phyloP scores from a whole-genome alignment of 1,140 invertebrate genomes.

The Scaptodrosophila lebanonensis region DNA sequence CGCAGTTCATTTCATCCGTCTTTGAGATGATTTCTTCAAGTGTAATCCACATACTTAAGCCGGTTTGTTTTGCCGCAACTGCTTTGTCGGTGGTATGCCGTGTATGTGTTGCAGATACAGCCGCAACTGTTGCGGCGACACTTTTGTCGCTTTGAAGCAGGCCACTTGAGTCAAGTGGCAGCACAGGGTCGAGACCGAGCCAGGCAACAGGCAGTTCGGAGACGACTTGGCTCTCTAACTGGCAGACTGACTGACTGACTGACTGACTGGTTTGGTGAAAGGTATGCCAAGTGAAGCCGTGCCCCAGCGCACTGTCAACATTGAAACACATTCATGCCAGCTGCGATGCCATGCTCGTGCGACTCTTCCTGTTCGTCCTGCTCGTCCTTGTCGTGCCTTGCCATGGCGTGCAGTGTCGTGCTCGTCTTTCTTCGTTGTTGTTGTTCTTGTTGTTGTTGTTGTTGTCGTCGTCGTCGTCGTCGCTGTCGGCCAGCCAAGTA shows the following conservation, averaged over 20 bases:
- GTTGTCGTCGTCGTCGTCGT: no score
- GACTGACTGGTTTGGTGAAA: no score
- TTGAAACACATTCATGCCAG: constrained; percentile 30
- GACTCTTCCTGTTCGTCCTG: neutral
- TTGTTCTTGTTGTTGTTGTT: no score
- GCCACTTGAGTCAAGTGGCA: constrained; percentile 64
- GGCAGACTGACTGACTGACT: no score
- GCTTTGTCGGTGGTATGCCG: no score
- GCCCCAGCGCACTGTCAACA: constrained; percentile 48
- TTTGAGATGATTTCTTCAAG: no score
- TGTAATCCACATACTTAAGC: no score
- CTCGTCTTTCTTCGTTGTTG: no score
- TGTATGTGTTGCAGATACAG: constrained; percentile 45
- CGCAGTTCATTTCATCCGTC: no score
- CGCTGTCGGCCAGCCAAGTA: constrained; percentile 35
- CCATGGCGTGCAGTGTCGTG: no score
- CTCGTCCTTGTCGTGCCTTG: neutral
- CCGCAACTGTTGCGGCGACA: constrained; percentile 67
- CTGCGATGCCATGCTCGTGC: neutral
- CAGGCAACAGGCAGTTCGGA: constrained; percentile 8
- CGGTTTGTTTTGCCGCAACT: no score
- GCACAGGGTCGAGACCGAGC: constrained; percentile 20
- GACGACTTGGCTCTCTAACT: no score
- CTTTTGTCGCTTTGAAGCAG: constrained; percentile 64
- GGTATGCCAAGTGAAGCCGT: constrained; percentile 15